Evolutionary conservation across 2,113 vertebrate genomes (phyloP).

Genomic region (Dasypus novemcinctus): DNA sequence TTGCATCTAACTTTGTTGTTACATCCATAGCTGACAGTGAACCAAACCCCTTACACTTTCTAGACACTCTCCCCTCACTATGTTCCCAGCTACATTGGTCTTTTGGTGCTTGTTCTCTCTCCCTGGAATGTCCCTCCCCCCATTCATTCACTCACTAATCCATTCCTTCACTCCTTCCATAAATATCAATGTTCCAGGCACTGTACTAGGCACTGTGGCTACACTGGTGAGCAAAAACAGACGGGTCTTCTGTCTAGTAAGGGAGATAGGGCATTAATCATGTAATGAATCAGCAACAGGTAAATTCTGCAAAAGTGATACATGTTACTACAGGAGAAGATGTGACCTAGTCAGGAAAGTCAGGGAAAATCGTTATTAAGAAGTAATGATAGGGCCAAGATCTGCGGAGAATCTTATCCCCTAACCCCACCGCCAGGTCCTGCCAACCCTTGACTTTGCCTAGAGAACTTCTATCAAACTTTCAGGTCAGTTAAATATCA

Average conservation of each 20-base stretch:
- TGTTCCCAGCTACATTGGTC: conserved; percentile 36
- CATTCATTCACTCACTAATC: conserved; percentile 5
- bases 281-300: background rate
- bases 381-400: background rate
- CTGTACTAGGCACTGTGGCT: background rate
- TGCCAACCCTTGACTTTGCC: background rate
- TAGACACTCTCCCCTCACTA: background rate
- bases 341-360: background rate
- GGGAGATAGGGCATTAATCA: background rate
- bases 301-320: background rate
- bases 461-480: background rate
- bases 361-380: background rate
- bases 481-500: background rate
- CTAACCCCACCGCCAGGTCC: accelerated
- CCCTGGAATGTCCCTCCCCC: conserved; percentile 74
- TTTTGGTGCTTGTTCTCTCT: conserved; percentile 61
- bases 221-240: background rate
- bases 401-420: background rate
- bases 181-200: background rate
- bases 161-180: background rate
- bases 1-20: background rate
- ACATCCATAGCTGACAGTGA: background rate
- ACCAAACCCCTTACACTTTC: background rate
- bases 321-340: background rate
- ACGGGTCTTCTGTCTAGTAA: background rate